Evolutionary conservation across 2,888 invertebrate genomes (phyloP).

Genomic region (Chirona hameri): DNA sequence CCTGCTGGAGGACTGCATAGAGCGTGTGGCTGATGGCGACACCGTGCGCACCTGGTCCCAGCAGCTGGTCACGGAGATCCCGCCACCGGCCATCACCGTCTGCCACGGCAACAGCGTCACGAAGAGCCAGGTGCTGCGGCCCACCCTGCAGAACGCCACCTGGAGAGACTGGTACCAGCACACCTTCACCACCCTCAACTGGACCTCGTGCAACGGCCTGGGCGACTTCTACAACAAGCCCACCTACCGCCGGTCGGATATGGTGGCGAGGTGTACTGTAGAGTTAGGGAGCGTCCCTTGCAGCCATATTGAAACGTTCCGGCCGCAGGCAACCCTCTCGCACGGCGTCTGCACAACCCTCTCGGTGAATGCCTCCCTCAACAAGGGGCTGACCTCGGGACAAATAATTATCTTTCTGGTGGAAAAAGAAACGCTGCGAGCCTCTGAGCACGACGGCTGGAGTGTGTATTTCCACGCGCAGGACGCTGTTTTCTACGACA

Average conservation of each 20-base stretch:
- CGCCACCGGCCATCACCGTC: conserved; percentile 2
- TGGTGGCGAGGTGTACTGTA: not conserved
- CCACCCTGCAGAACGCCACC: not conserved
- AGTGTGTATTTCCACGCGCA: not conserved
- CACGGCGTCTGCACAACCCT: not conserved
- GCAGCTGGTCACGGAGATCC: not conserved
- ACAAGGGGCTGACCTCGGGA: not conserved
- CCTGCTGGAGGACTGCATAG: not conserved
- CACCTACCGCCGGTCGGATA: not conserved
- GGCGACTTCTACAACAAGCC: not conserved
- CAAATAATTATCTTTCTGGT: not conserved
- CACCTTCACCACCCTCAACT: not conserved
- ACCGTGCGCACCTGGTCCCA: not conserved
- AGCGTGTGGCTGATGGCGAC: not conserved
- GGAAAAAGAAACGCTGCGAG: not conserved
- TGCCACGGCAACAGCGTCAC: not conserved
- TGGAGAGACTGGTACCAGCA: not conserved
- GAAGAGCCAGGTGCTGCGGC: not conserved
- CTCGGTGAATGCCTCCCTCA: not conserved
- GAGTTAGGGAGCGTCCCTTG: not conserved
- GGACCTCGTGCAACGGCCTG: not conserved
- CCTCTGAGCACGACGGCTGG: not conserved
- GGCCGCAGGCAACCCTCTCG: not conserved
- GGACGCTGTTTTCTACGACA: not conserved
- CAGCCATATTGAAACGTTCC: not conserved